Percentiles rank a stretch among this genome's conserved stretches.
These are phyloP conservation scores for Tapirus indicus DNA, from an alignment of 2,797 vertebrate species.

Conservation along the genomic window DNA sequence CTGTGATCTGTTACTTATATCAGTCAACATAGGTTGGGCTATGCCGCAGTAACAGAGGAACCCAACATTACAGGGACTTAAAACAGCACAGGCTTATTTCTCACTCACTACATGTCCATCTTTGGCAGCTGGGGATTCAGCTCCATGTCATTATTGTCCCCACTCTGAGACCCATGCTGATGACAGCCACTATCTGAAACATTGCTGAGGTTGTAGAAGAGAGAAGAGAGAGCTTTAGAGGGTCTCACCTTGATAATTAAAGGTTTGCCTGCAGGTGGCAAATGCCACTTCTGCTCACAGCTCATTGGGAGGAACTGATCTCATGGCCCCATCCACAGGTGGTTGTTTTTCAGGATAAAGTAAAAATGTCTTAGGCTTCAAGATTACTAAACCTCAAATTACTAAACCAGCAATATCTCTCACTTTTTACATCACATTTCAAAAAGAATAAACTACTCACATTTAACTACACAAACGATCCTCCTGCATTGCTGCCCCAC, in stretches of 20 bases:
- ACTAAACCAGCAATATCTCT: neutral
- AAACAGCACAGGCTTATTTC: neutral
- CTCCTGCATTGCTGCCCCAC: neutral
- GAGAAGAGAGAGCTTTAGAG: neutral
- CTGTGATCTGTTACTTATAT: neutral
- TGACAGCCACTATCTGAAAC: neutral
- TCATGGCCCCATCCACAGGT: neutral
- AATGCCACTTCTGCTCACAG: neutral
- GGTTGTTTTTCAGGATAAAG: constrained; percentile 19
- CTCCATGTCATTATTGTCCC: neutral
- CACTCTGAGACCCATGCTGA: neutral
- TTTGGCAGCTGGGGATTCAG: neutral
- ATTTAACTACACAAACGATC: neutral
- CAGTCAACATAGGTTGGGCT: neutral
- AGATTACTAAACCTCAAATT: neutral
- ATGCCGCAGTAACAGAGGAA: neutral
- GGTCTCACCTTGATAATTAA: neutral
- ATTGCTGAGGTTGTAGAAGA: neutral
- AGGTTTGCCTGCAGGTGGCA: neutral
- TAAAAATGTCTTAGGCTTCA: neutral
- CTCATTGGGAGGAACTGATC: neutral
- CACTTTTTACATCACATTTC: neutral
- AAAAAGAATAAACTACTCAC: neutral
- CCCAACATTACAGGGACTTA: neutral
- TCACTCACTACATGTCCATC: neutral